Base-by-base conservation (phyloP, 1,140 invertebrate genomes). In the Dufourea novaeangliae region DNA sequence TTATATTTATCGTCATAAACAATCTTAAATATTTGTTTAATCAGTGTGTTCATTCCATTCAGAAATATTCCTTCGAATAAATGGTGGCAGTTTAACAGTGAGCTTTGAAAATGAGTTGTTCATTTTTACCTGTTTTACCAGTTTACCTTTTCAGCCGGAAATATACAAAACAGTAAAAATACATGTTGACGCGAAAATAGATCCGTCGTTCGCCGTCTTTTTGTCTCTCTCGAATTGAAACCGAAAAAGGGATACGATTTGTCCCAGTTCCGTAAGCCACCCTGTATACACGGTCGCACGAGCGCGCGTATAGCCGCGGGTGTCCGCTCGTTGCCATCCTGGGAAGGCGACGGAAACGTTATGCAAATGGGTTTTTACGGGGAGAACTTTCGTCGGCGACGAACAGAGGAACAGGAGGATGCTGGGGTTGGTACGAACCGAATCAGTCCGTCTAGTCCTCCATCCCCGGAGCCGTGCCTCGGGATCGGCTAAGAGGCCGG, bases 291-390 rank as follows among this genome's bases (percentile, higher is more conserved):
- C 46, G 34, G 39, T n/a, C 7, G 39, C 5, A 41, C 41, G 8
- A 22, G 46, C 52, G 50, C 64, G 63, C 37, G 41, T 64, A 62
- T 69, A 80, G 78, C 83, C 84, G 79, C 72, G 57, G 79, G 79
- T 78, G 80, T 85, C 77, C 82, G 86, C 88, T 87, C 87, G 85
- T 87, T 88, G 88, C 83, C 87, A 86, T 80, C 80, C 85, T 79
- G 83, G 82, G 79, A 87, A 88, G 85, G 84, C 88, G 86, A 88
- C 86, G 86, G 88, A 87, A 88, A 85, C 86, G 88, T 89, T 89
- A 89, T 89, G 88, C 87, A 89, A 89, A 89, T 89, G 85, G 79
- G 83, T 84, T 85, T 88, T 87, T 84, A 78, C 82, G 79, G 87
- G 79, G 85, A 83, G 86, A 88, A 88, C 77, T 88, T 88, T 88